phyloP scores from a whole-genome alignment of 2,797 vertebrate species.

The Sternotherus odoratus region DNA sequence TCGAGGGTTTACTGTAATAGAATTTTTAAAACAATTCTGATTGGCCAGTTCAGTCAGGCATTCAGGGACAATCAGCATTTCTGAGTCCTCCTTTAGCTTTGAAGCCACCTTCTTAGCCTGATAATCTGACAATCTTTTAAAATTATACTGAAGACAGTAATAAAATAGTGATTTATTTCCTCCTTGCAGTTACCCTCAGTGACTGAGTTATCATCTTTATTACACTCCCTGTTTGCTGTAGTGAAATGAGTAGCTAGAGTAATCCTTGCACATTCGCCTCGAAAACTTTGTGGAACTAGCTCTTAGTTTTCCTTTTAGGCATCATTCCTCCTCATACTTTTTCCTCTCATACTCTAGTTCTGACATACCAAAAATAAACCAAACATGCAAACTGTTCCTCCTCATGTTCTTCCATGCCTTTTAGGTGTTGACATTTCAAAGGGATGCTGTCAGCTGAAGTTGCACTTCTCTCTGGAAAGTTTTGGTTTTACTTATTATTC shows the following conservation, averaged over 20 bases:
- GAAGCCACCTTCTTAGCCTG: neutral
- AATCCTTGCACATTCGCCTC: neutral
- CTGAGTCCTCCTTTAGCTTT: neutral
- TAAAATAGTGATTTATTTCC: neutral
- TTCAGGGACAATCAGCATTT: neutral
- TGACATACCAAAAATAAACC: neutral
- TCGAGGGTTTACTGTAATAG: no score
- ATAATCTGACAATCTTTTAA: neutral
- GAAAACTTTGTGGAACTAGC: neutral
- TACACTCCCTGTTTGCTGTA: neutral
- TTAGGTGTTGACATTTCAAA: neutral
- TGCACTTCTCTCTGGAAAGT: neutral
- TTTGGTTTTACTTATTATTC: neutral
- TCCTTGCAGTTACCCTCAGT: neutral
- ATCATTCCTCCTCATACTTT: neutral
- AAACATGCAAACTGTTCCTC: neutral
- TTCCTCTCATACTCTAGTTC: constrained; percentile 8
- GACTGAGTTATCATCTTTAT: neutral
- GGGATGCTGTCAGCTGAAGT: neutral
- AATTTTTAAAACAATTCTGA: neutral
- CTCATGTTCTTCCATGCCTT: neutral
- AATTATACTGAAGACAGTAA: neutral
- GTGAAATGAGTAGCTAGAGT: neutral
- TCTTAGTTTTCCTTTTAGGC: neutral
- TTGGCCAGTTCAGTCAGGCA: neutral